Evolutionary conservation across 2,113 vertebrate species (phyloP).

Genomic region (Piprites chloris): DNA sequence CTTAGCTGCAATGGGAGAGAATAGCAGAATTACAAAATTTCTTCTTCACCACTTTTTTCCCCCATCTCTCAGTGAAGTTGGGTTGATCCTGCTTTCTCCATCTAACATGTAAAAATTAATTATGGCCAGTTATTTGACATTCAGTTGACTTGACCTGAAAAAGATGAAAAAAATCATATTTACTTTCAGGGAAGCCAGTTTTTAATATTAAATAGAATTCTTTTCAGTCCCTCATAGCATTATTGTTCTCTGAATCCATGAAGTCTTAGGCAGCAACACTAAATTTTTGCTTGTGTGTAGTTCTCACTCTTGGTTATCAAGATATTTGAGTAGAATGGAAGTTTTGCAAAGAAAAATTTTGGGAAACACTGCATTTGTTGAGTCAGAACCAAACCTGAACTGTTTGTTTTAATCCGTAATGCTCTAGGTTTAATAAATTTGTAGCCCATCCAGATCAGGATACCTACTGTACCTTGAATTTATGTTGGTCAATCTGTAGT

Average conservation of each 20-base stretch:
- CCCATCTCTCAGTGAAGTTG: not conserved
- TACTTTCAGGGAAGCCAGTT: not conserved
- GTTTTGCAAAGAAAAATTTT: not conserved
- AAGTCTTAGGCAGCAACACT: not conserved
- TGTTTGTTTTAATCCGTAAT: not conserved
- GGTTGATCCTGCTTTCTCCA: not conserved
- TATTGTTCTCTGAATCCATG: not conserved
- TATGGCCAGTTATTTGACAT: not conserved
- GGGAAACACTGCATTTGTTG: not conserved
- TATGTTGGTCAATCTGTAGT: not conserved
- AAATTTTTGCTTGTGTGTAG: not conserved
- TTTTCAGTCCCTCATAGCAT: rapidly evolving
- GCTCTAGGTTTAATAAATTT: not conserved
- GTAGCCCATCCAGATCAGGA: not conserved
- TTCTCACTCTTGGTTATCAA: not conserved
- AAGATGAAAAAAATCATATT: not conserved
- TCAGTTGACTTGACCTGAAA: not conserved
- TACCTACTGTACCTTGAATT: not conserved
- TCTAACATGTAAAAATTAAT: not conserved
- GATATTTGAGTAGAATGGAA: not conserved
- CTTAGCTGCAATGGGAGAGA: not conserved
- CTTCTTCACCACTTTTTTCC: not conserved
- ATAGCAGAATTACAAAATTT: not conserved
- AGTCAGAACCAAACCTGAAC: not conserved
- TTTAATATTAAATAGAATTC: not conserved